phyloP scores from a whole-genome alignment of 2,113 vertebrate species.

The Brachyistius frenatus region DNA sequence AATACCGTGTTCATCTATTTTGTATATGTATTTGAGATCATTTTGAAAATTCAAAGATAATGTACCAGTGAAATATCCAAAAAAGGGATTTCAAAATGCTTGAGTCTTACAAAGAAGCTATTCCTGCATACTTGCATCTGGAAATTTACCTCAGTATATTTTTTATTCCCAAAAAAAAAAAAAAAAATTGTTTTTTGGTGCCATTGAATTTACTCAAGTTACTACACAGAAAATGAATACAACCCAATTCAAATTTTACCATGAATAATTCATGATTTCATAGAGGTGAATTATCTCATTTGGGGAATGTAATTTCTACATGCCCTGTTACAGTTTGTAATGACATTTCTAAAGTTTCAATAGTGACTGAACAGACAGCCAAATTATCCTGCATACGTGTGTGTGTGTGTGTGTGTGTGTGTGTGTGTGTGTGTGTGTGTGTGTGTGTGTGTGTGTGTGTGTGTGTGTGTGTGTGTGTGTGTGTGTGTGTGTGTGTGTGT shows the following conservation, averaged over 20 bases:
- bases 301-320: too few species aligned
- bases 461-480: slow-evolving; percentile 4
- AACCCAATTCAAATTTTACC: background rate
- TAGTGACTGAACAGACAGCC: slow-evolving; percentile 5
- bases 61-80: too few species aligned
- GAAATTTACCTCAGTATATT: too few species aligned
- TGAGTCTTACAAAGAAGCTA: too few species aligned
- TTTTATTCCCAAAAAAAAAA: too few species aligned
- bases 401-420: background rate
- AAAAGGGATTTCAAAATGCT: too few species aligned
- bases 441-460: background rate
- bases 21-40: slow-evolving; percentile 1
- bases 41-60: too few species aligned
- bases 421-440: background rate
- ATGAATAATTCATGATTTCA: background rate
- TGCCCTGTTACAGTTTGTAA: background rate
- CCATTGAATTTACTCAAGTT: too few species aligned
- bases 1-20: background rate
- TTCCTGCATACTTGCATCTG: too few species aligned
- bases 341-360: background rate
- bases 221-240: background rate
- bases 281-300: too few species aligned
- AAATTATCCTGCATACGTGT: background rate
- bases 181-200: too few species aligned
- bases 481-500: slow-evolving; percentile 5